Evolutionary conservation across 1,140 invertebrate genomes (phyloP).

Genomic region (Drosophila asahinai): DNA sequence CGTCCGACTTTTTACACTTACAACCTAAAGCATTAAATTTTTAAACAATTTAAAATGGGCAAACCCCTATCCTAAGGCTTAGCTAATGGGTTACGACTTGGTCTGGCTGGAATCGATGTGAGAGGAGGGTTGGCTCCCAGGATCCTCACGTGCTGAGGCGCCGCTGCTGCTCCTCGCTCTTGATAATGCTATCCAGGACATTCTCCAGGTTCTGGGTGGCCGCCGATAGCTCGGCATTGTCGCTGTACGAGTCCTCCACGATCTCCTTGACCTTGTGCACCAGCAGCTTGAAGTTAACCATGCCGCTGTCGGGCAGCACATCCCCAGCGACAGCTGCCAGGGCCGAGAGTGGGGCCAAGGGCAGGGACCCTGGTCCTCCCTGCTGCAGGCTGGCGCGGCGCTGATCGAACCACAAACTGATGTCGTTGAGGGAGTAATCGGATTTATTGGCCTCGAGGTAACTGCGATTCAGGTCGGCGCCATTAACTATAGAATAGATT

Average conservation of each 20-base stretch:
- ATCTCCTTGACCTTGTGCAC: conserved; percentile 83
- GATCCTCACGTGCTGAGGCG: conserved; percentile 40
- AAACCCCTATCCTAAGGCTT: not conserved
- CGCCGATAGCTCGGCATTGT: conserved; percentile 80
- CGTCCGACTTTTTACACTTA: conserved; percentile 8
- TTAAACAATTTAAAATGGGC: conserved; percentile 1
- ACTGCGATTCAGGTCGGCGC: conserved; percentile 80
- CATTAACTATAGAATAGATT: conserved; percentile 60
- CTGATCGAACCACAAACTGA: conserved; percentile 81
- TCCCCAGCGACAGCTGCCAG: not conserved
- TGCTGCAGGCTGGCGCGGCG: conserved; percentile 50
- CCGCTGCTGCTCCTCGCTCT: conserved; percentile 72
- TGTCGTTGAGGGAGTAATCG: conserved; percentile 77
- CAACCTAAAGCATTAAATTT: conserved; percentile 10
- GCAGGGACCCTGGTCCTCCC: conserved; percentile 7
- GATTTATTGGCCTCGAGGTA: conserved; percentile 84
- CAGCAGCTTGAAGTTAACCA: conserved; percentile 77
- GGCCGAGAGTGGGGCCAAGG: conserved; percentile 20
- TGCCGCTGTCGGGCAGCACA: conserved; percentile 13
- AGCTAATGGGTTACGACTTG: conserved; percentile 1
- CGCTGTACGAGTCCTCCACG: conserved; percentile 83
- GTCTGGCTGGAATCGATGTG: conserved; percentile 19
- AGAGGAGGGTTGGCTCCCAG: too few relatives aligned
- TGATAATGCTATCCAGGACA: conserved; percentile 78
- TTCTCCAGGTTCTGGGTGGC: conserved; percentile 83